Base-by-base conservation (phyloP, 2,797 vertebrate genomes). In the Scolopax rusticola region DNA sequence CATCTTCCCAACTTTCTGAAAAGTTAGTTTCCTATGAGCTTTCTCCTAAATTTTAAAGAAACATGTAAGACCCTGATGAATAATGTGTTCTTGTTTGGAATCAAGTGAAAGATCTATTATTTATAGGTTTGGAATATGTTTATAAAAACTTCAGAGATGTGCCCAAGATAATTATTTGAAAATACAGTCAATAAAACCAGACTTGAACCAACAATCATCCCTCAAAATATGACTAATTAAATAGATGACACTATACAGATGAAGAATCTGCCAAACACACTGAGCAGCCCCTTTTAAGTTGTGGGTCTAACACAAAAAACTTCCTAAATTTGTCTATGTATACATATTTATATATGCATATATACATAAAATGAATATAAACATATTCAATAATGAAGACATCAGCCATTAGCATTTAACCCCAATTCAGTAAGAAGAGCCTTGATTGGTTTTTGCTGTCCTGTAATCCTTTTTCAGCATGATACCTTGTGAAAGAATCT, bases 51-150 rank as follows among this genome's bases (percentile, higher is more conserved):
- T 45, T 85, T 77, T 74, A 67, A 91, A 79, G 77, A 89, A 90
- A 70, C 10, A 74, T 82, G 17, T 15, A 76, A 65, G 54, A 63
- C 21, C 9, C 33, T 67, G 16, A 6, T 90, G 84, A 77, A 53
- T 82, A 77, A 56, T 15, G 8, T 32, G 50, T 43, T 93, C 47
- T 38, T 38, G 2, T 61, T 73, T 69, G 11, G 47, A 86, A 83
- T 78, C 21, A 67, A 93, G 18, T 59, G 68, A 91, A 94, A 92
- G 82, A 91, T 94, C 78, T 89, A 93, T 91, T 92, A 95, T 97
- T 95, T 85, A 96, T 96, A 90, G 41, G 57, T 33, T 77, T 83
- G 17, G 53, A 3, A 8, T 73, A 59, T 53, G 85, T 79, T 40
- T 50, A 48, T 50, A 60, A 77, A 88, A 89, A 56, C 47, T 75